phyloP scores from a whole-genome alignment of 2,113 vertebrate species.

The Myotis lucifugus region DNA sequence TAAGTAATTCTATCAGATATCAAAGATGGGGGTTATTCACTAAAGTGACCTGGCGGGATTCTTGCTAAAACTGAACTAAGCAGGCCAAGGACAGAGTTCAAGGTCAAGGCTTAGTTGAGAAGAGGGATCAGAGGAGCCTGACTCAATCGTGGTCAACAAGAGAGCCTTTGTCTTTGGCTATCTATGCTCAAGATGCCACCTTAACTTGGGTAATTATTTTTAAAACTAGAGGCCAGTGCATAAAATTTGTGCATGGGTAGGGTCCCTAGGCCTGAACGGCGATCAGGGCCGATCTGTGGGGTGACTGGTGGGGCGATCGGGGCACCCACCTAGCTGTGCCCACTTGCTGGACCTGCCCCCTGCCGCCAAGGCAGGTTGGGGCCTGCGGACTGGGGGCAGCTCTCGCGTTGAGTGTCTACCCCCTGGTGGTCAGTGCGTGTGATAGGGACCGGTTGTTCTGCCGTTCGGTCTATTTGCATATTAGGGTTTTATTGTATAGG shows the following conservation, averaged over 20 bases:
- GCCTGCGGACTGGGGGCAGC: too few species aligned
- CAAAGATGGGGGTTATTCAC: not conserved
- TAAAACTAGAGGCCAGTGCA: not conserved
- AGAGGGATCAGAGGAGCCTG: not conserved
- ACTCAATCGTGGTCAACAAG: not conserved
- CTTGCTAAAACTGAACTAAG: not conserved
- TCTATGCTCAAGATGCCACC: not conserved
- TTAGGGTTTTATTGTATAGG: not conserved
- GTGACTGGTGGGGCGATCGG: too few species aligned
- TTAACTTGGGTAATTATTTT: not conserved
- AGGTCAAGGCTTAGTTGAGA: not conserved
- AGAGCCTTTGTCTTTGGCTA: not conserved
- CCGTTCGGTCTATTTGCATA: too few species aligned
- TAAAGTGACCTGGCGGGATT: not conserved
- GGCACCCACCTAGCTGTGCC: too few species aligned
- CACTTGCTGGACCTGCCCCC: too few species aligned
- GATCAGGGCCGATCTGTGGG: too few species aligned
- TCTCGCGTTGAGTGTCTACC: too few species aligned
- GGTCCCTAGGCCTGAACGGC: too few species aligned
- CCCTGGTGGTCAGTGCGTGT: too few species aligned
- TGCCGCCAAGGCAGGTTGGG: too few species aligned
- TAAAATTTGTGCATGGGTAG: too few species aligned
- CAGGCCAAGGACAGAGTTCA: not conserved
- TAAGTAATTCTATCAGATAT: not conserved
- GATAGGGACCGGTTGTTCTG: too few species aligned